phyloP scores from a whole-genome alignment of 64 coral and sea anemone genomes.

The Dendronephthya gigantea region DNA sequence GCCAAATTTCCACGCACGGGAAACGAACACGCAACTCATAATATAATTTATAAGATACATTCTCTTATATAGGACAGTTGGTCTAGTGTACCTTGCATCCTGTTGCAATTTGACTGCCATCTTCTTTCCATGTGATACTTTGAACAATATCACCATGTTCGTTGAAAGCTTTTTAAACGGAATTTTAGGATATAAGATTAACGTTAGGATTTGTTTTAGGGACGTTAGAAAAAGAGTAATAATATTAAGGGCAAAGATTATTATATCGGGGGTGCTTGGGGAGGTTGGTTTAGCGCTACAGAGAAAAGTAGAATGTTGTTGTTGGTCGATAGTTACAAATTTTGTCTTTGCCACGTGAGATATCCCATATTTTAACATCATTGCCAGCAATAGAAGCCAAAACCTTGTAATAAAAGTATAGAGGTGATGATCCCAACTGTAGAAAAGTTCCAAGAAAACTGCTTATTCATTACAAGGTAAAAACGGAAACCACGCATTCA shows the following conservation, averaged over 20 bases:
- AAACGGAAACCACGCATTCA: no score
- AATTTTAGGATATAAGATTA: background rate
- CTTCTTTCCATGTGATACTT: slow-evolving; percentile 70
- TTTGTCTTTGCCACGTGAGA: slow-evolving; percentile 37
- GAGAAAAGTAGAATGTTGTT: no score
- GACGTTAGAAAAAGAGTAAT: background rate
- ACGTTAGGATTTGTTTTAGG: background rate
- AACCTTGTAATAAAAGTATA: background rate
- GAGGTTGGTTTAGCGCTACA: no score
- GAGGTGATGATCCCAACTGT: no score
- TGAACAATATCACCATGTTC: slow-evolving; percentile 48
- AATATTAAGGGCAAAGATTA: no score
- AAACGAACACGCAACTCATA: no score
- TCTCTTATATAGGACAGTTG: background rate
- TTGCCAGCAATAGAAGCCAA: slow-evolving; percentile 22
- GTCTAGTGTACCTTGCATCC: slow-evolving; percentile 51
- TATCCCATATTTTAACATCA: slow-evolving; percentile 16
- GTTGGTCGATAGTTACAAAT: no score
- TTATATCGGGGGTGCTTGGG: no score
- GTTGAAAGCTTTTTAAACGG: slow-evolving; percentile 27
- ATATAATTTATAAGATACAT: background rate
- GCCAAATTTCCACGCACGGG: no score
- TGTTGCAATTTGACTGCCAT: slow-evolving; percentile 63
- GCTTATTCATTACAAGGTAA: no score
- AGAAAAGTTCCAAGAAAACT: no score